These are phyloP conservation scores for Smutsia temminckii DNA, from an alignment of 2,797 vertebrate species.

Conservation along the genomic window DNA sequence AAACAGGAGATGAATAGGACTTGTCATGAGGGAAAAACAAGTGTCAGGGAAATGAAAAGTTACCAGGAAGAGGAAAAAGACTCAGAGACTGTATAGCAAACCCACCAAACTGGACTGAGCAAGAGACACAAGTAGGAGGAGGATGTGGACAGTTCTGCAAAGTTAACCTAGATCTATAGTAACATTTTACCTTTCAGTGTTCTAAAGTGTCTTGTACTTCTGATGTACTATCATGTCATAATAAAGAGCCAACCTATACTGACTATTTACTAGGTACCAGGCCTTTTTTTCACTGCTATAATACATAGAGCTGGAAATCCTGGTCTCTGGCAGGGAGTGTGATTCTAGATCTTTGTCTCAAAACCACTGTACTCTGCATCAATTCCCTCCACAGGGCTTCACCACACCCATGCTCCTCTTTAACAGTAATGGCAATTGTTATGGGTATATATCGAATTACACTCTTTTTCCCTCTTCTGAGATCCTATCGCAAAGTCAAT, in stretches of 20 bases:
- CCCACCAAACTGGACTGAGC: neutral
- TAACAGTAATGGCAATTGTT: neutral
- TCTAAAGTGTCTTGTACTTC: neutral
- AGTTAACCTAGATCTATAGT: neutral
- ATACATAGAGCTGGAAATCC: neutral
- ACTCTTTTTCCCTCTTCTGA: neutral
- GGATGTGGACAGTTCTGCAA: neutral
- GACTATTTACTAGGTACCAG: neutral
- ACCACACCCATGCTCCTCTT: neutral
- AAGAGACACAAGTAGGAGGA: neutral
- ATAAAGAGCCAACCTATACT: neutral
- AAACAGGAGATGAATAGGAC: neutral
- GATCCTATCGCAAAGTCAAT: neutral
- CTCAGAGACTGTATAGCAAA: neutral
- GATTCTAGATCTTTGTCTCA: neutral
- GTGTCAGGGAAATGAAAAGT: neutral
- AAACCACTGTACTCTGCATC: neutral
- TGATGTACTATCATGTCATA: neutral
- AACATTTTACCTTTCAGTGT: neutral
- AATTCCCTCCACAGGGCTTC: neutral
- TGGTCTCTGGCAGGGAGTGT: neutral
- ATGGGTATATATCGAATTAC: neutral
- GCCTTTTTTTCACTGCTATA: neutral
- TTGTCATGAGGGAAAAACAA: neutral
- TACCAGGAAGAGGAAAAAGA: neutral